phyloP scores from a whole-genome alignment of 2,797 vertebrate species.

The Lacerta viridis region DNA sequence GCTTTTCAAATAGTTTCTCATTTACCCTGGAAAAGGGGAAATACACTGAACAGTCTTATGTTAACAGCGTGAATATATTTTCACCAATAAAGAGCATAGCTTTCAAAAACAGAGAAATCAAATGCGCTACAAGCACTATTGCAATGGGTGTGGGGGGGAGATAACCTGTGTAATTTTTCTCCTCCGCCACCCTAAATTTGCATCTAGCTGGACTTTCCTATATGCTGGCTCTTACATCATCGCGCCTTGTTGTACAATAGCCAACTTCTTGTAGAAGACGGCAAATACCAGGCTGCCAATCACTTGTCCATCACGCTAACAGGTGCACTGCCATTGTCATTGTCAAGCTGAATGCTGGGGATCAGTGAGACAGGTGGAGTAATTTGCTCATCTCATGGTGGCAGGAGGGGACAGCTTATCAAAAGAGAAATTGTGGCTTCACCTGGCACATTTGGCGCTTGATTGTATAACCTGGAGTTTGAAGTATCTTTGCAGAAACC shows the following conservation, averaged over 20 bases:
- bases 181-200: conserved; percentile 30
- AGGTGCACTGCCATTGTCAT: conserved; percentile 75
- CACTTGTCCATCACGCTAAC: conserved; percentile 75
- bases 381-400: conserved; percentile 71
- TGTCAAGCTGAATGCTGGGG: conserved; percentile 65
- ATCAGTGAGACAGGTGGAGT: conserved; percentile 75
- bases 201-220: conserved; percentile 56
- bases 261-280: conserved; percentile 69
- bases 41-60: conserved; percentile 31
- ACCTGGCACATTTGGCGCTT: conserved; percentile 45
- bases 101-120: conserved; percentile 45
- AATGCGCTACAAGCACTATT: conserved; percentile 50
- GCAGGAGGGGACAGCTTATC: conserved; percentile 74
- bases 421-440: conserved; percentile 60
- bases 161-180: background rate
- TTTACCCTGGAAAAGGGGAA: background rate
- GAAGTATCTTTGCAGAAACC: conserved; percentile 48
- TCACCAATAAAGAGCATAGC: conserved; percentile 44
- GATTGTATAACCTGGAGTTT: conserved; percentile 56
- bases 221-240: conserved; percentile 65
- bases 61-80: conserved; percentile 47
- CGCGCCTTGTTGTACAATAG: conserved; percentile 68
- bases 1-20: background rate
- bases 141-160: conserved; percentile 47
- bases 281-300: conserved; percentile 69